A percentile compares a stretch with the other conserved stretches of the same genome.
Conservation (phyloP, 2,797 vertebrate species). For the Carduelis carduelis region DNA sequence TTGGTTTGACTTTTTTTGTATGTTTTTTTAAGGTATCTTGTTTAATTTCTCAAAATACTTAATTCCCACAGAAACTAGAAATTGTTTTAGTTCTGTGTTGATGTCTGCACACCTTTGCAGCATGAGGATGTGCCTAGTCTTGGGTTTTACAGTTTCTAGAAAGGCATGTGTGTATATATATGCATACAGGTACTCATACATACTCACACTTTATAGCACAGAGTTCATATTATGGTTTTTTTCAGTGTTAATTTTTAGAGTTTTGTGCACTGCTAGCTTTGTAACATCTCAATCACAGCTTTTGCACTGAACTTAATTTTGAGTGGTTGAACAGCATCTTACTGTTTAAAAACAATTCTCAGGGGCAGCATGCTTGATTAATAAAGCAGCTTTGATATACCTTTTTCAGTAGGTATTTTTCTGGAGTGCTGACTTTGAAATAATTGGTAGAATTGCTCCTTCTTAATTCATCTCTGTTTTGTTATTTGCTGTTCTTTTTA, state of each 20-base stretch:
- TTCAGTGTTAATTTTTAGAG: not conserved
- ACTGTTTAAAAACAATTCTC: not conserved
- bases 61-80: not conserved
- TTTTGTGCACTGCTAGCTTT: not conserved
- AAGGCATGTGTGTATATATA: not conserved
- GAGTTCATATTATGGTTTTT: not conserved
- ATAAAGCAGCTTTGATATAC: not conserved
- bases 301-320: not conserved
- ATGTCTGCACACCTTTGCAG: not conserved
- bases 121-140: not conserved
- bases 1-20: not conserved
- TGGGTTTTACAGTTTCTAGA: not conserved
- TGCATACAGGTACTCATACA: not conserved
- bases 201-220: not conserved
- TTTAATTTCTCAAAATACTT: not conserved
- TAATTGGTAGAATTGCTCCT: not conserved
- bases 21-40: not conserved
- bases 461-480: not conserved
- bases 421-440: not conserved
- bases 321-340: not conserved
- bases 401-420: not conserved
- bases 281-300: not conserved
- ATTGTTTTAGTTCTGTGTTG: not conserved
- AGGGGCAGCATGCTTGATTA: not conserved
- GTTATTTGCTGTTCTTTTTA: not conserved